These are phyloP conservation scores for Panthera tigris DNA, from an alignment of 2,113 vertebrate species.

Conservation along the genomic window DNA sequence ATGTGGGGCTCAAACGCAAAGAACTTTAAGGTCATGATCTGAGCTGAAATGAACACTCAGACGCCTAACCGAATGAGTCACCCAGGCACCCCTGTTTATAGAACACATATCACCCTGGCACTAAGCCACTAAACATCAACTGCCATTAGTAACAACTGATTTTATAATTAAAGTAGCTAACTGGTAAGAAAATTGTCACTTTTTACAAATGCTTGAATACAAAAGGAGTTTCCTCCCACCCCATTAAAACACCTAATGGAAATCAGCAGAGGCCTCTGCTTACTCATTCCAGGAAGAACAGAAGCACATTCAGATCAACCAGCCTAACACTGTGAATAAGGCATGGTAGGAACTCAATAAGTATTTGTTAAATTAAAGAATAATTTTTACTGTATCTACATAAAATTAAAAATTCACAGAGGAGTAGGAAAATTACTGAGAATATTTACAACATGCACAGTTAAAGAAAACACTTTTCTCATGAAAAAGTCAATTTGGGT, in stretches of 20 bases:
- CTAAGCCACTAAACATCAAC: not conserved
- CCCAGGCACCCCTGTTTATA: too few species aligned
- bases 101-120: not conserved
- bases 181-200: not conserved
- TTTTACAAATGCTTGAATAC: not conserved
- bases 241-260: not conserved
- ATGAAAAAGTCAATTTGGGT: not conserved
- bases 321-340: not conserved
- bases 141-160: slow-evolving; percentile 29
- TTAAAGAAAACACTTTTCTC: not conserved
- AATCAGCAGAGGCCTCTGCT: not conserved
- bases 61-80: too few species aligned
- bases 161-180: slow-evolving; percentile 22
- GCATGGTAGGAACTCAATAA: not conserved
- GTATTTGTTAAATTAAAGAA: not conserved
- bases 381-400: not conserved
- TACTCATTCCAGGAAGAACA: not conserved
- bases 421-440: not conserved
- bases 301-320: not conserved
- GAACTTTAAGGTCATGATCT: too few species aligned
- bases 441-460: not conserved
- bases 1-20: too few species aligned
- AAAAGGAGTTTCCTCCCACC: not conserved
- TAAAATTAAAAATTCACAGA: not conserved
- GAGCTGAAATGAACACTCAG: too few species aligned